Evolutionary conservation across 2,113 vertebrate genomes (phyloP).

Genomic region (Hippocampus mohnikei): DNA sequence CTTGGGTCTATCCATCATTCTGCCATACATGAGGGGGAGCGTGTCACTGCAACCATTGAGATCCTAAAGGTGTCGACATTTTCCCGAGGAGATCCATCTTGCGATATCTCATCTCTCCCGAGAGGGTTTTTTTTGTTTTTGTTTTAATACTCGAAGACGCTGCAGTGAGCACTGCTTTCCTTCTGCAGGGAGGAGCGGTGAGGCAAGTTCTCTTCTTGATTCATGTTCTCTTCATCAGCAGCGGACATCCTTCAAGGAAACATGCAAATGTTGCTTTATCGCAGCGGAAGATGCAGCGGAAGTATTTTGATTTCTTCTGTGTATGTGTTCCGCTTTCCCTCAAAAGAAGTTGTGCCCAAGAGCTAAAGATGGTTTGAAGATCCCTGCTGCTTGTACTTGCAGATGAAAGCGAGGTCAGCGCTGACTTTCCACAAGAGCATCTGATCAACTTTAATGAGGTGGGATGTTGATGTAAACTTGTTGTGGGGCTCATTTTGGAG

Average conservation of each 20-base stretch:
- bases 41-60: slow-evolving; percentile 17
- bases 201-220: slow-evolving; percentile 11
- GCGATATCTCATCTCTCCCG: slow-evolving; percentile 25
- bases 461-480: slow-evolving; percentile 37
- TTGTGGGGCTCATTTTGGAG: slow-evolving; percentile 48
- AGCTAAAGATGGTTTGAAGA: slow-evolving; percentile 31
- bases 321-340: not conserved
- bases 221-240: slow-evolving; percentile 20
- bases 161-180: not conserved
- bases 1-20: slow-evolving; percentile 48
- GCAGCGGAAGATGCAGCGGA: slow-evolving; percentile 6
- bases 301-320: not conserved
- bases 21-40: slow-evolving; percentile 33
- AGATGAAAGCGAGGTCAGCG: slow-evolving; percentile 46
- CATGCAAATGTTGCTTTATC: slow-evolving; percentile 28
- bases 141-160: too few relatives aligned
- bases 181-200: slow-evolving; percentile 20
- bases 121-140: slow-evolving; percentile 11
- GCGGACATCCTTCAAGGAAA: slow-evolving; percentile 19
- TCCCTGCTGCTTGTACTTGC: slow-evolving; percentile 10
- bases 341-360: slow-evolving; percentile 18
- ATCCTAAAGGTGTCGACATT: slow-evolving; percentile 12
- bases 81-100: slow-evolving; percentile 38
- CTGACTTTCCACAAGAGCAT: slow-evolving; percentile 48
- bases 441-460: slow-evolving; percentile 52